These are phyloP conservation scores for Patella caerulea DNA, from an alignment of 2,888 invertebrate genomes.

Conservation along the genomic window DNA sequence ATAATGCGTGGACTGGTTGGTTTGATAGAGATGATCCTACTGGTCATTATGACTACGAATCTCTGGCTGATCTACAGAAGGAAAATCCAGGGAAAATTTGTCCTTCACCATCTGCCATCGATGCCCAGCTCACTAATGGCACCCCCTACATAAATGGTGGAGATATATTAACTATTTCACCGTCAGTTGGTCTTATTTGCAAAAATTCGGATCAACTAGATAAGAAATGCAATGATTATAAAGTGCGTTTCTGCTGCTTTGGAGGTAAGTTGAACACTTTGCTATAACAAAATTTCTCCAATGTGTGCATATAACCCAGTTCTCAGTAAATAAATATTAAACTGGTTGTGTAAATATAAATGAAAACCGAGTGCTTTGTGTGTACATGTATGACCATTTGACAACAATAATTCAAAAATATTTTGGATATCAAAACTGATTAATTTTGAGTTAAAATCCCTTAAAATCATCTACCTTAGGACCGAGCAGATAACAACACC, in stretches of 20 bases:
- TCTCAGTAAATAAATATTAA: too few relatives aligned
- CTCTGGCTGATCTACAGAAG: neutral
- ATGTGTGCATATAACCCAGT: too few relatives aligned
- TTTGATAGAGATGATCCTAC: slow-evolving; percentile 3
- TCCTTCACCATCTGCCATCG: neutral
- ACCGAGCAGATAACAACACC: too few relatives aligned
- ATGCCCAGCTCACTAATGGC: neutral
- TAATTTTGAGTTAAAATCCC: too few relatives aligned
- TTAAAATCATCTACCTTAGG: too few relatives aligned
- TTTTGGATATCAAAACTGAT: too few relatives aligned
- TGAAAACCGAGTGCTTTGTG: too few relatives aligned
- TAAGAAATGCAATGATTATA: neutral
- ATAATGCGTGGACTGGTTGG: neutral
- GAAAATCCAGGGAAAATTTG: neutral
- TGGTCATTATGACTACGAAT: neutral
- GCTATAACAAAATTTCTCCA: too few relatives aligned
- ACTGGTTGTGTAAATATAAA: too few relatives aligned
- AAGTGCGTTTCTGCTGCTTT: neutral
- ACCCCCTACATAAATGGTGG: neutral
- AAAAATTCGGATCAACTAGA: neutral
- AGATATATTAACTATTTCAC: neutral
- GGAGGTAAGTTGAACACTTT: neutral
- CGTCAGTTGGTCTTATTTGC: neutral
- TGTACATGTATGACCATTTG: too few relatives aligned
- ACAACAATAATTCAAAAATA: too few relatives aligned